Conservation (phyloP, 2,113 vertebrate species). For the Mungos mungo region DNA sequence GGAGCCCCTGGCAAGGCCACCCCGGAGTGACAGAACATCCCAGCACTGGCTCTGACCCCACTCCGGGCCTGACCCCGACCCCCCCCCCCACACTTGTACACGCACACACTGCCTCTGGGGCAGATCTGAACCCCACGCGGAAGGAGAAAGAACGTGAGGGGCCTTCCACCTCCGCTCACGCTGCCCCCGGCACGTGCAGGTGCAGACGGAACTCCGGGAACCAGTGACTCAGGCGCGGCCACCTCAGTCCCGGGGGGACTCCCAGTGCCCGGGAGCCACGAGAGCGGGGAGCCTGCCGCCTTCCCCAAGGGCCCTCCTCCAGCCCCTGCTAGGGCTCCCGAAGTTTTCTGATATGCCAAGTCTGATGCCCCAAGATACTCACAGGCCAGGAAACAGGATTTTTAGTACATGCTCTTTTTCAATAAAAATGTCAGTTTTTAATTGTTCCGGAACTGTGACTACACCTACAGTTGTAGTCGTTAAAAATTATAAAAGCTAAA, state of each 20-base stretch:
- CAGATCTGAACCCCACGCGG: neutral
- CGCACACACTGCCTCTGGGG: rapidly evolving
- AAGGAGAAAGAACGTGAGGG: rapidly evolving
- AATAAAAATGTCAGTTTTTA: conserved; percentile 76
- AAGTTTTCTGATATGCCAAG: neutral
- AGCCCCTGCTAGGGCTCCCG: neutral
- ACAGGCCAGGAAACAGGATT: conserved; percentile 55
- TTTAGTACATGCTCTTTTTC: conserved; percentile 60
- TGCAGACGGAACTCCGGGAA: rapidly evolving
- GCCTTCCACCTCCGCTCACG: neutral
- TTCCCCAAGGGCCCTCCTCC: neutral
- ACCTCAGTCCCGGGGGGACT: rapidly evolving
- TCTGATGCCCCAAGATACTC: conserved; percentile 37
- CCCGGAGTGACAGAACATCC: rapidly evolving
- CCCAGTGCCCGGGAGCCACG: neutral
- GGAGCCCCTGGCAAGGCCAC: rapidly evolving
- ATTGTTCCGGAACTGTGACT: conserved; percentile 73
- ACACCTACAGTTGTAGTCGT: conserved; percentile 76
- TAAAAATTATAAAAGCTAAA: conserved; percentile 74
- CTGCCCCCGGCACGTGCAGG: rapidly evolving
- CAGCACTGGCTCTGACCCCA: rapidly evolving
- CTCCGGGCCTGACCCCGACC: rapidly evolving
- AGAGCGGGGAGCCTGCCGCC: rapidly evolving
- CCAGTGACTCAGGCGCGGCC: neutral
- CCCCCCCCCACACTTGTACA: neutral